Conservation (phyloP, 2,888 invertebrate species). For the Dione juno region DNA sequence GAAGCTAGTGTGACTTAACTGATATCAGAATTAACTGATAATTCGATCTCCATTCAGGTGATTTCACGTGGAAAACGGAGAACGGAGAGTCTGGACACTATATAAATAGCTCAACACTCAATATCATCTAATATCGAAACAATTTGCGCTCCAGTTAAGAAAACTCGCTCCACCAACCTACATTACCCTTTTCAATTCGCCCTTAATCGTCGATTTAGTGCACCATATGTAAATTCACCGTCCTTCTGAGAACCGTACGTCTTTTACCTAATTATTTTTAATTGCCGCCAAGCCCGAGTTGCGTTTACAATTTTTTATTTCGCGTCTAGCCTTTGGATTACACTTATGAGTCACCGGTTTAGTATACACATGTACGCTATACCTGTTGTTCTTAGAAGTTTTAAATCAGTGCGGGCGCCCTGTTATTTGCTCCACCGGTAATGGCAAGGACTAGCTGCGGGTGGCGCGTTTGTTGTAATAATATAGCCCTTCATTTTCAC, state of each 20-base stretch:
- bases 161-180: conserved; percentile 36
- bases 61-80: too few relatives aligned
- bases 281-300: conserved; percentile 81
- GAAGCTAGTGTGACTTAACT: too few relatives aligned
- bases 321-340: conserved; percentile 78
- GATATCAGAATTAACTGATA: too few relatives aligned
- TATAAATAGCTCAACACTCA: too few relatives aligned
- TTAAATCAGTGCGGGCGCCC: conserved; percentile 80
- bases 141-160: conserved; percentile 16
- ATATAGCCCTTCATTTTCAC: conserved; percentile 27
- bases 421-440: conserved; percentile 65
- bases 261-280: conserved; percentile 82
- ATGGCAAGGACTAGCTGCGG: conserved; percentile 41
- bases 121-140: not conserved
- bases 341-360: conserved; percentile 51
- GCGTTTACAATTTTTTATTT: conserved; percentile 72
- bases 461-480: conserved; percentile 46
- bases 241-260: conserved; percentile 80
- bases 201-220: conserved; percentile 77
- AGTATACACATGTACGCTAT: conserved; percentile 47
- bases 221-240: conserved; percentile 80
- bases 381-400: conserved; percentile 75
- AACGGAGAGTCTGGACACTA: too few relatives aligned
- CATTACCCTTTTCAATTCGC: conserved; percentile 79
- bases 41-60: too few relatives aligned